Percentiles rank a stretch among this genome's conserved stretches.
Conservation (phyloP, 2,888 invertebrate genomes). For the Chirona hameri region DNA sequence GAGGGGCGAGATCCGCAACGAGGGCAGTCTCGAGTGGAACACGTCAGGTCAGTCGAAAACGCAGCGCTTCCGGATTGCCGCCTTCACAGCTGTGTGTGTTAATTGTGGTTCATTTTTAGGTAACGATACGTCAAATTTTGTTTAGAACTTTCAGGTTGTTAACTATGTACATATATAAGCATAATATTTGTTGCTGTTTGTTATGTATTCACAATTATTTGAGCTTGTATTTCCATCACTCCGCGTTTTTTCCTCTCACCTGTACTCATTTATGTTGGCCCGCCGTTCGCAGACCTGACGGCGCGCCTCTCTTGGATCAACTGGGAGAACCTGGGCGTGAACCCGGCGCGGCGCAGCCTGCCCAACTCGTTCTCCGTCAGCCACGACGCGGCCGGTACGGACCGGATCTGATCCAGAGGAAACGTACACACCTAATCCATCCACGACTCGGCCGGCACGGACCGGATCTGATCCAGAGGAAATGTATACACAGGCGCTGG, state of each 20-base stretch:
- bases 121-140: no score
- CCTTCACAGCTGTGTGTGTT: background rate
- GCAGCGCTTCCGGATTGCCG: background rate
- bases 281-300: constrained; percentile 73
- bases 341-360: constrained; percentile 77
- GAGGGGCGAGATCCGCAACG: constrained; percentile 79
- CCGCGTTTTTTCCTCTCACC: no score
- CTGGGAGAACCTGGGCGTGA: constrained; percentile 96
- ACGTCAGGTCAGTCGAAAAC: constrained; percentile 70
- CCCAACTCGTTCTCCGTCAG: constrained; percentile 75
- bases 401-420: no score
- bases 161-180: background rate
- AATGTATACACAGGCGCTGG: no score
- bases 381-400: constrained; percentile 53
- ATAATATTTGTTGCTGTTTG: no score
- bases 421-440: no score
- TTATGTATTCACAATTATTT: no score
- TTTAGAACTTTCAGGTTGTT: background rate
- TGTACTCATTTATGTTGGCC: no score
- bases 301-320: constrained; percentile 97
- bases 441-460: constrained; percentile 53
- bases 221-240: no score
- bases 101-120: no score
- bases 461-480: no score
- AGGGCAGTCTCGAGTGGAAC: constrained; percentile 86